A percentile compares a stretch with the other conserved stretches of the same genome.
These are phyloP conservation scores for Abscondita cerata DNA, from an alignment of 2,888 invertebrate genomes.

Conservation along the genomic window DNA sequence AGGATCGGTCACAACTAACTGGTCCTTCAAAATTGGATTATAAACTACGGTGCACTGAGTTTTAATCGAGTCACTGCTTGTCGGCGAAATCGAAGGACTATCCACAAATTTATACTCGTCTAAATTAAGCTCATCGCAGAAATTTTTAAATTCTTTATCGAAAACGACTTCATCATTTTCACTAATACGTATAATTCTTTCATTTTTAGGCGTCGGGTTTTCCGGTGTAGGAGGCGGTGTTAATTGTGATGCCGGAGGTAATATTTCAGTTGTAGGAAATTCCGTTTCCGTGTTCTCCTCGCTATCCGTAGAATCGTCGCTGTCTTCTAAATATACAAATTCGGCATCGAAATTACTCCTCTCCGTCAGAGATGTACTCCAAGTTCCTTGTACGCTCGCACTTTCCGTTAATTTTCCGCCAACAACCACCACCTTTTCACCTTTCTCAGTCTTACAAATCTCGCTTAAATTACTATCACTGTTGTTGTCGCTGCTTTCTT, in stretches of 20 bases:
- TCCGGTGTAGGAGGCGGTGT: conserved; percentile 55
- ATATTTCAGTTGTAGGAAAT: neutral
- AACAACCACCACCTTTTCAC: conserved; percentile 17
- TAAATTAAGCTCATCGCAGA: conserved; percentile 22
- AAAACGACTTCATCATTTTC: conserved; percentile 19
- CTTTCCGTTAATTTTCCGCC: conserved; percentile 57
- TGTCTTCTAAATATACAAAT: conserved; percentile 72
- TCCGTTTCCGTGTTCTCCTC: conserved; percentile 54
- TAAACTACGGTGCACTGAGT: conserved; percentile 74
- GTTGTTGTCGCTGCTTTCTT: conserved; percentile 75
- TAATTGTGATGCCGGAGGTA: conserved; percentile 42
- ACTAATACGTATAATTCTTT: conserved; percentile 10
- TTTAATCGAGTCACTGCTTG: conserved; percentile 58
- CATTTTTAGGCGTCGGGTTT: conserved; percentile 43
- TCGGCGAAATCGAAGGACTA: conserved; percentile 25
- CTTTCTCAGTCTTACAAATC: neutral
- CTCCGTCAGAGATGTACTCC: conserved; percentile 23
- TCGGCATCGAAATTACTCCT: conserved; percentile 54
- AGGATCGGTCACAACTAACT: conserved; percentile 38
- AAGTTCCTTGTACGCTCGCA: conserved; percentile 34
- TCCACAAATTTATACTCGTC: conserved; percentile 16
- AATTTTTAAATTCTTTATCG: conserved; percentile 33
- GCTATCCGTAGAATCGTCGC: conserved; percentile 61
- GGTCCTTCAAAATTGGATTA: conserved; percentile 63
- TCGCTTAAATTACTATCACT: conserved; percentile 58